Evolutionary conservation across 2,113 vertebrate genomes (phyloP), one percentile per base, ranked within the genome.

Genomic region (Pachypanchax playfairii): DNA sequence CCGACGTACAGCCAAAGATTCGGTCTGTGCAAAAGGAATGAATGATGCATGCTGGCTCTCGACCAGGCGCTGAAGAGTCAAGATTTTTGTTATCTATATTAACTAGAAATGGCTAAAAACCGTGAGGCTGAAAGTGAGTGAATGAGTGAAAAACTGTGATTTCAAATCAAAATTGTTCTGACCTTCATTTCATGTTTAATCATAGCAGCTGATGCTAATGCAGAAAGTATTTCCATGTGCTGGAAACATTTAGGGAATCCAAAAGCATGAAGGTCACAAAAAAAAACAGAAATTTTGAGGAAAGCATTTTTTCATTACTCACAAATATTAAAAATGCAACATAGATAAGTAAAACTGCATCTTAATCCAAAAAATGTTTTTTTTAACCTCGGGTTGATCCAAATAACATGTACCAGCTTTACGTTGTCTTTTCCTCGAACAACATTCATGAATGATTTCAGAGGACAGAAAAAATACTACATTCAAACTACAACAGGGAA

Each of bases 151-250:
- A n/a, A n/a, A n/a, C 29, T 73, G 66, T 70, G 53, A 79, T 79
- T 71, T 65, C 50, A 58, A 58, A n/a, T n/a, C n/a, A n/a, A 29
- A 65, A 74, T 82, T 55, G 73, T 72, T 73, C 42, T 44, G 65
- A 79, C 58, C 76, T 75, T 76, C 47, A 54, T 67, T 55, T 80
- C 50, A 44, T 36, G 48, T 77, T 58, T 67, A 67, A 70, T 76
- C 69, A 75, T 28, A 73, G 44, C 42, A 72, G 54, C 26, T 29
- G 4, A 17, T 36, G 51, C 38, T 69, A 56, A 73, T 69, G 75
- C 52, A 65, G 55, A 72, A 36, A 46, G 21, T 51, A 42, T 65
- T 74, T 71, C n/a, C 44, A 59, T 49, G 36, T 50, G 28, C 36
- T 31, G 26, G 70, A 63, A 49, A 56, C 48, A 77, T 65, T 62